phyloP scores from a whole-genome alignment of 1,140 invertebrate genomes.

The Apis dorsata region DNA sequence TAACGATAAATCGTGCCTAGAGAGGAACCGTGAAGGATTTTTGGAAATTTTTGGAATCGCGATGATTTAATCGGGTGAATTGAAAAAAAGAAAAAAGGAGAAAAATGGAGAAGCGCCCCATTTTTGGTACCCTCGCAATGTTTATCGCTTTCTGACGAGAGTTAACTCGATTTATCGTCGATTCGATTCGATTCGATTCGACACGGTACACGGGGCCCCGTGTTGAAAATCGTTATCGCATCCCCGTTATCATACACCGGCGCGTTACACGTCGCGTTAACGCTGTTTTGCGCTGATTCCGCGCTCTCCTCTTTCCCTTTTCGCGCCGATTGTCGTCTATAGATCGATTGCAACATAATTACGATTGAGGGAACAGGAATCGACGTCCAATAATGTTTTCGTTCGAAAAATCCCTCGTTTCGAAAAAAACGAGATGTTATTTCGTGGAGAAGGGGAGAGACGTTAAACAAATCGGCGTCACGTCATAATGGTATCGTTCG shows the following conservation, averaged over 20 bases:
- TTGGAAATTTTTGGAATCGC: constrained; percentile 43
- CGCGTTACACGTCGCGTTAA: constrained; percentile 33
- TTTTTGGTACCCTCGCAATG: background rate
- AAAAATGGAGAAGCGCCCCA: background rate
- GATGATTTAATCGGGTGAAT: constrained; percentile 11
- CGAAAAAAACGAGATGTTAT: constrained; percentile 4
- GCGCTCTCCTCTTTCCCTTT: constrained; percentile 35
- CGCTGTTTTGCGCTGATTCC: background rate
- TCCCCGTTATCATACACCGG: constrained; percentile 25
- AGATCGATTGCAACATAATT: constrained; percentile 12
- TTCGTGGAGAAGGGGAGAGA: background rate
- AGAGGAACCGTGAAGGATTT: background rate
- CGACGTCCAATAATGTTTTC: background rate
- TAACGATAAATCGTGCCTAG: no score
- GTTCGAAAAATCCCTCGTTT: constrained; percentile 5
- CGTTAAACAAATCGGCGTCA: constrained; percentile 41
- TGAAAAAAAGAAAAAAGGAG: background rate
- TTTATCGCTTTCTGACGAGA: constrained; percentile 36
- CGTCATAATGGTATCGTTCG: constrained; percentile 34
- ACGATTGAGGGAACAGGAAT: constrained; percentile 12
- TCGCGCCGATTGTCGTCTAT: background rate
- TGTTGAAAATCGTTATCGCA: constrained; percentile 40
- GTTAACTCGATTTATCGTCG: constrained; percentile 23
- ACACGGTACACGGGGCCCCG: background rate
- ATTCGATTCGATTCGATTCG: background rate